phyloP scores from a whole-genome alignment of 2,113 vertebrate genomes.

The Neoarius graeffei region DNA sequence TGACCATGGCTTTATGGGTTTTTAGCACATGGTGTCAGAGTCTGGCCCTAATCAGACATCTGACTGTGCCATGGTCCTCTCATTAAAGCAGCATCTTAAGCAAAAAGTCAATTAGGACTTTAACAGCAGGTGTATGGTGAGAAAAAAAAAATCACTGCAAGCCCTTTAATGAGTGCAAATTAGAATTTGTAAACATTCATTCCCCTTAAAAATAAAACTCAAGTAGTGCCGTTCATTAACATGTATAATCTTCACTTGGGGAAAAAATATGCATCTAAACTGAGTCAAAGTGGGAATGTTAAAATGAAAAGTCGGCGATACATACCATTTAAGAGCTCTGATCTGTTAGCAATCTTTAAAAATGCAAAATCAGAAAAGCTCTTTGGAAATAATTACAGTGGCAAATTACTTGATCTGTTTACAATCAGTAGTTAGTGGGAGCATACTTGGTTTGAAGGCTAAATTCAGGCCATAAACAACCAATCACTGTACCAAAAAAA shows the following conservation, averaged over 20 bases:
- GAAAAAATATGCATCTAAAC: slow-evolving; percentile 28
- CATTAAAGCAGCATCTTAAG: slow-evolving; percentile 58
- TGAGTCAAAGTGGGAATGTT: slow-evolving; percentile 9
- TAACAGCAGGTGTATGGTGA: slow-evolving; percentile 60
- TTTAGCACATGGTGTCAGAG: slow-evolving; percentile 19
- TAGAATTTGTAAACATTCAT: slow-evolving; percentile 65
- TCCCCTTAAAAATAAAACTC: slow-evolving; percentile 57
- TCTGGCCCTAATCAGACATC: slow-evolving; percentile 21
- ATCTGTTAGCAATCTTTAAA: not conserved
- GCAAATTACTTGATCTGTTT: slow-evolving; percentile 52
- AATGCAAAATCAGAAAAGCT: not conserved
- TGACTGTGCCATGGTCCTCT: slow-evolving; percentile 44
- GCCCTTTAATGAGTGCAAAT: slow-evolving; percentile 64
- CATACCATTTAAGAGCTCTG: not conserved
- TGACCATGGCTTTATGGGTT: not conserved
- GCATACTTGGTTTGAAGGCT: slow-evolving; percentile 51
- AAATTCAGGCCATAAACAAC: slow-evolving; percentile 21
- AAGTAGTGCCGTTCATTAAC: slow-evolving; percentile 57
- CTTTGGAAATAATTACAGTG: slow-evolving; percentile 36
- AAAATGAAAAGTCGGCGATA: slow-evolving; percentile 15
- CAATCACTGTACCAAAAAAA: not conserved
- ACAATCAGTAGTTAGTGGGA: slow-evolving; percentile 62
- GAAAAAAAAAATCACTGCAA: slow-evolving; percentile 38
- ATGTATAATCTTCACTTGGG: slow-evolving; percentile 52
- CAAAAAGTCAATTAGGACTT: slow-evolving; percentile 53